Conservation (phyloP, 2,113 vertebrate species). For the Cepphus grylle region DNA sequence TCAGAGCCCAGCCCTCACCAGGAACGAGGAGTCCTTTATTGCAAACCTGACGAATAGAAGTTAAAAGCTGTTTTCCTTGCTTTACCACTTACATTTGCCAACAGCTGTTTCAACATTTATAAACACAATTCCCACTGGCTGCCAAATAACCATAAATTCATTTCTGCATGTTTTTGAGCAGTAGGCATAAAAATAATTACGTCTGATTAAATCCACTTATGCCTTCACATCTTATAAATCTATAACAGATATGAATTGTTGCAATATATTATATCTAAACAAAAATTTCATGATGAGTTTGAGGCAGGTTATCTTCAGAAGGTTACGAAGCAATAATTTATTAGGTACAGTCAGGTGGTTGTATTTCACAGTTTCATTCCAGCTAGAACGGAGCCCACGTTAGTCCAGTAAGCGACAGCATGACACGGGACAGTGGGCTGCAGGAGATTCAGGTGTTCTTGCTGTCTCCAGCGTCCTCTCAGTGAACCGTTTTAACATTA, state of each 20-base stretch:
- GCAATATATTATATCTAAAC: slow-evolving; percentile 20
- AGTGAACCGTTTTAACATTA: not conserved
- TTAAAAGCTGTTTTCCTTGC: slow-evolving; percentile 66
- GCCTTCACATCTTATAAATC: slow-evolving; percentile 68
- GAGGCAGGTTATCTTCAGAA: slow-evolving; percentile 37
- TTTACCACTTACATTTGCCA: slow-evolving; percentile 69
- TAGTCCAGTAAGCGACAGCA: not conserved
- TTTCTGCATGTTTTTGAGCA: slow-evolving; percentile 69
- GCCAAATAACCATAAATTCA: slow-evolving; percentile 77
- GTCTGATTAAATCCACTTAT: slow-evolving; percentile 74
- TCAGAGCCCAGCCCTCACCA: not conserved
- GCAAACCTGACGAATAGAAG: not conserved
- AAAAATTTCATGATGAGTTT: slow-evolving; percentile 50
- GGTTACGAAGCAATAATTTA: slow-evolving; percentile 10
- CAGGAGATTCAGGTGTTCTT: not conserved
- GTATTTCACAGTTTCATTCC: slow-evolving; percentile 40
- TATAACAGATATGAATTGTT: slow-evolving; percentile 65
- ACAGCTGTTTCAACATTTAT: slow-evolving; percentile 74
- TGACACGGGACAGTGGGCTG: not conserved
- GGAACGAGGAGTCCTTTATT: slow-evolving; percentile 8
- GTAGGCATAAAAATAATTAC: slow-evolving; percentile 74
- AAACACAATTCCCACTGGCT: slow-evolving; percentile 71
- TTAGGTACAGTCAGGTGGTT: not conserved
- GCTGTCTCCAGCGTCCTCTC: not conserved
- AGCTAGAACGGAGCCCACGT: not conserved